Percentiles rank a stretch among this genome's conserved stretches.
Conservation (phyloP, 2,113 vertebrate genomes). For the Syrrhaptes paradoxus region DNA sequence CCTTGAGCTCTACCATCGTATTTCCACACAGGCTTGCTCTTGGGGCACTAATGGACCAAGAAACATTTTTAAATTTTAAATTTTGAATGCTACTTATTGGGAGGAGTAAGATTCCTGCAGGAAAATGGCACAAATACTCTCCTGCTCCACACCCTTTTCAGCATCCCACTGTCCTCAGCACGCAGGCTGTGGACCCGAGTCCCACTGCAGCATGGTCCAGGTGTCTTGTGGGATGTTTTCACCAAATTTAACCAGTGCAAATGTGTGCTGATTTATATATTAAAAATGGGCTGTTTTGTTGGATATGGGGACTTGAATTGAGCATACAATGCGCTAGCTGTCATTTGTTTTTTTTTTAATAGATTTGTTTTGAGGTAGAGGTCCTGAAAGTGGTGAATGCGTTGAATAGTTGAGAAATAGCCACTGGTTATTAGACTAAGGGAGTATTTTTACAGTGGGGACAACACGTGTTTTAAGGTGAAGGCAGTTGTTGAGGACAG, state of each 20-base stretch:
- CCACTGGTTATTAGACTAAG: background rate
- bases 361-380: background rate
- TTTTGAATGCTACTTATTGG: background rate
- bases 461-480: background rate
- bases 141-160: background rate
- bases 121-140: background rate
- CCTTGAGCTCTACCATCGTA: accelerated
- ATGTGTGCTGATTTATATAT: background rate
- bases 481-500: background rate
- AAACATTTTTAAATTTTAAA: background rate
- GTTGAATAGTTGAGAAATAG: background rate
- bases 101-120: background rate
- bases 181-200: accelerated
- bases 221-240: background rate
- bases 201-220: background rate
- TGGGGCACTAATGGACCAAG: background rate
- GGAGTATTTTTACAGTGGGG: background rate
- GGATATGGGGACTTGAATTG: background rate
- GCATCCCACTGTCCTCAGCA: accelerated
- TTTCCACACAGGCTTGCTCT: background rate
- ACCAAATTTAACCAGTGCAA: accelerated
- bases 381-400: background rate
- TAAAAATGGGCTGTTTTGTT: background rate
- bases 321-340: background rate
- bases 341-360: background rate